Evolutionary conservation across 2,113 vertebrate genomes (phyloP).

Genomic region (Dunckerocampus dactyliophorus): DNA sequence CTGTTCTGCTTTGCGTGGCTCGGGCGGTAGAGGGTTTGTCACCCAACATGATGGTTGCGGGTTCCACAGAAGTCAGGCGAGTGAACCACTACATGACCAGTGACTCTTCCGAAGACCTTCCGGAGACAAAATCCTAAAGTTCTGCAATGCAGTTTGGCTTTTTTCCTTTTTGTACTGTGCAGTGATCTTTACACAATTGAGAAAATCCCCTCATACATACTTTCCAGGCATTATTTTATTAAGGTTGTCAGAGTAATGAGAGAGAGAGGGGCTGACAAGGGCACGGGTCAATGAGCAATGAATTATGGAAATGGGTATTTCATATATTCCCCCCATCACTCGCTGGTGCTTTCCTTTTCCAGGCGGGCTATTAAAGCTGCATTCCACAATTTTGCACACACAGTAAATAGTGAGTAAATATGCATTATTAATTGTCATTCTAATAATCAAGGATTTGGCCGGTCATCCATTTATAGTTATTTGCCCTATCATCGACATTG

Average conservation of each 20-base stretch:
- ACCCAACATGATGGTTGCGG: no score
- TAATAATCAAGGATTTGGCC: background rate
- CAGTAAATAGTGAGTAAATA: background rate
- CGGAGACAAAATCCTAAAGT: no score
- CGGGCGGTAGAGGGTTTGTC: no score
- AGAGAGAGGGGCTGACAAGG: conserved; percentile 6
- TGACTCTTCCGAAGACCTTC: no score
- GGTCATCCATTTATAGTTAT: conserved; percentile 1
- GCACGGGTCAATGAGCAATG: conserved; percentile 20
- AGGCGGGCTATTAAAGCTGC: background rate
- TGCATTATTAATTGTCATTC: background rate
- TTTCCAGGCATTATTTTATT: background rate
- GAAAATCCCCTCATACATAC: conserved; percentile 12
- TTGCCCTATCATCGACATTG: background rate
- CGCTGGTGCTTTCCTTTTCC: background rate
- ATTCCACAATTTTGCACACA: background rate
- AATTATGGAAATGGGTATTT: conserved; percentile 18
- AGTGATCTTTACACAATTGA: background rate
- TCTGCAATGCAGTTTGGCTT: background rate
- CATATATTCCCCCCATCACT: conserved; percentile 1
- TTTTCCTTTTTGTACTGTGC: background rate
- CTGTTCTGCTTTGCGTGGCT: no score
- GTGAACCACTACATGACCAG: no score
- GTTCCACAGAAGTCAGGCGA: no score
- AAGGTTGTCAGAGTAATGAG: conserved; percentile 10